A percentile compares a stretch with the other conserved stretches of the same genome.
phyloP scores from a whole-genome alignment of 2,113 vertebrate genomes.

The Ailurus styani region DNA sequence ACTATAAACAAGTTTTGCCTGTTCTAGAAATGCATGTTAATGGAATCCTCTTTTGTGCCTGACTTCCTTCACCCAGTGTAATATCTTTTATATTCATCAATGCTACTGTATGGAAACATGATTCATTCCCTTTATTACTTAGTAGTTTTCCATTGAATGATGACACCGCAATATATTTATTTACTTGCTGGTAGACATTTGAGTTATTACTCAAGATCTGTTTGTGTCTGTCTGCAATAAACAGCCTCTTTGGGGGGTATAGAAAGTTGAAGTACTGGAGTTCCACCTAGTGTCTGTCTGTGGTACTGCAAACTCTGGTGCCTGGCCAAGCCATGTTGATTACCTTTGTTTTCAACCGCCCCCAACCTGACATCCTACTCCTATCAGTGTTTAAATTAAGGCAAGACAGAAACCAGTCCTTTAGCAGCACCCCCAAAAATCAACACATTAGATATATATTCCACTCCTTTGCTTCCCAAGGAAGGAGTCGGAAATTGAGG shows the following conservation, averaged over 20 bases:
- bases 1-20: neutral
- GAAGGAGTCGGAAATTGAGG: neutral
- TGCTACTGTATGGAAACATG: neutral
- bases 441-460: neutral
- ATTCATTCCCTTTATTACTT: neutral
- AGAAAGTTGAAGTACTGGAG: neutral
- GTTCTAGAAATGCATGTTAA: neutral
- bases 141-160: neutral
- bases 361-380: neutral
- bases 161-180: neutral
- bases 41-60: neutral
- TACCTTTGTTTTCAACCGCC: neutral
- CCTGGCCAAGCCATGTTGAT: neutral
- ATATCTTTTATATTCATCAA: neutral
- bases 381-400: neutral
- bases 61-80: neutral
- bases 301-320: neutral
- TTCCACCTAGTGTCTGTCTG: neutral
- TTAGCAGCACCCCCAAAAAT: neutral
- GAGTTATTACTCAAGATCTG: neutral
- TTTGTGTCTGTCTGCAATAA: neutral
- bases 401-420: neutral
- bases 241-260: neutral
- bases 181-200: neutral
- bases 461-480: neutral